A percentile compares a stretch with the other conserved stretches of the same genome.
Evolutionary conservation across 2,113 vertebrate species (phyloP).

Genomic region (Stercorarius parasiticus): DNA sequence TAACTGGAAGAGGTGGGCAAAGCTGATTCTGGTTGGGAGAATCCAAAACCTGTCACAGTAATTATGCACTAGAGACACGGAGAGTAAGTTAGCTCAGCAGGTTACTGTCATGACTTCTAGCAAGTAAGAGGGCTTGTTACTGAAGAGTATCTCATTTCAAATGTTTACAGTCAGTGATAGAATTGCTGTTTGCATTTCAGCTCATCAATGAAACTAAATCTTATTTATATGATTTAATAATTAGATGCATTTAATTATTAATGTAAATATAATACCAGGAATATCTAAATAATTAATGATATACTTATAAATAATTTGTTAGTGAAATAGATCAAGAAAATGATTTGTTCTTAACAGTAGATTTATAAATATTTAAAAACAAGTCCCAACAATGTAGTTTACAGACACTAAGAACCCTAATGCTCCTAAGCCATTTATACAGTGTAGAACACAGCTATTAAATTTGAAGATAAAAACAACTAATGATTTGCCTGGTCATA

Average conservation of each 20-base stretch:
- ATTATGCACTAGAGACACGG: neutral
- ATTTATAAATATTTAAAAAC: conserved; percentile 77
- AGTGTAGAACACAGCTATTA: conserved; percentile 35
- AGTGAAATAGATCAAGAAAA: conserved; percentile 79
- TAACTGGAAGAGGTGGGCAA: neutral
- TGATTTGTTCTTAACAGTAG: conserved; percentile 77
- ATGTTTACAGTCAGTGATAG: conserved; percentile 59
- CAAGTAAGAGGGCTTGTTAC: neutral
- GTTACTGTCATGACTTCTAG: neutral
- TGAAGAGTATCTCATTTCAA: conserved; percentile 32
- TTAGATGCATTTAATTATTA: conserved; percentile 82
- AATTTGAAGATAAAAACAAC: conserved; percentile 28
- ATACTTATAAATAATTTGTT: conserved; percentile 82
- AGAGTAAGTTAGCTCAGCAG: neutral
- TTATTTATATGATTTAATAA: conserved; percentile 82
- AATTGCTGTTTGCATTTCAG: conserved; percentile 73
- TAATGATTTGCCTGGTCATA: neutral
- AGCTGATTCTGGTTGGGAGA: neutral
- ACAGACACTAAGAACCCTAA: conserved; percentile 65
- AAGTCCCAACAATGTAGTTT: conserved; percentile 62
- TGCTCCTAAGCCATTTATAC: conserved; percentile 42
- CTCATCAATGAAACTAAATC: conserved; percentile 75
- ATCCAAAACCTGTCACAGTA: neutral
- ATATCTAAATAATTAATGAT: conserved; percentile 80
- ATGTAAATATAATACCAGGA: conserved; percentile 79